A percentile compares a stretch with the other conserved stretches of the same genome.
These are phyloP conservation scores for Alethe castanea DNA, from an alignment of 2,113 vertebrate genomes.

Conservation along the genomic window DNA sequence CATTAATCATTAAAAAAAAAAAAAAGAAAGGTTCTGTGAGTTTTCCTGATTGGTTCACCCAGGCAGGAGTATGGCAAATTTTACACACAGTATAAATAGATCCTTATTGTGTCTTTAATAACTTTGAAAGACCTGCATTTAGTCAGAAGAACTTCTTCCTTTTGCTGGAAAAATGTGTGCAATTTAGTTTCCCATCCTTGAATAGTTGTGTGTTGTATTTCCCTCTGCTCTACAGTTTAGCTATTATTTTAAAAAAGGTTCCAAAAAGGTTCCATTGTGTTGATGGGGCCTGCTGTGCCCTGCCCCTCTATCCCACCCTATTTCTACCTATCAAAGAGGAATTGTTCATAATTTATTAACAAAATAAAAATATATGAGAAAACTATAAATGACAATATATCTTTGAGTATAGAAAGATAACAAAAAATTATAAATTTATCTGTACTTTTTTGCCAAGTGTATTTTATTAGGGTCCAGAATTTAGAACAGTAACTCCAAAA, in stretches of 20 bases:
- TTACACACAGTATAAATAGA: background rate
- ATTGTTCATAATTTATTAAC: background rate
- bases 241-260: background rate
- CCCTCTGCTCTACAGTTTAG: background rate
- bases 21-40: background rate
- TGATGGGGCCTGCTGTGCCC: background rate
- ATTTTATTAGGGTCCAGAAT: background rate
- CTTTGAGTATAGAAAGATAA: background rate
- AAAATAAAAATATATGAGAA: background rate
- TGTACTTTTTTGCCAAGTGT: background rate
- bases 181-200: background rate
- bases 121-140: background rate
- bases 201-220: background rate
- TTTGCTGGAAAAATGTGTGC: background rate
- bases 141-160: background rate
- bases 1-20: background rate
- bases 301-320: background rate
- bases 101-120: background rate
- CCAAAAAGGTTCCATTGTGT: rapidly evolving
- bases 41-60: background rate
- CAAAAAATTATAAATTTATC: background rate
- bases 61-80: background rate
- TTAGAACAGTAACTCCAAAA: background rate
- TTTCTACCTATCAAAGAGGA: background rate
- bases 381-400: background rate